Percentiles rank a stretch among this genome's conserved stretches.
Conservation (phyloP, 1,140 invertebrate species). For the Chionoecetes opilio region DNA sequence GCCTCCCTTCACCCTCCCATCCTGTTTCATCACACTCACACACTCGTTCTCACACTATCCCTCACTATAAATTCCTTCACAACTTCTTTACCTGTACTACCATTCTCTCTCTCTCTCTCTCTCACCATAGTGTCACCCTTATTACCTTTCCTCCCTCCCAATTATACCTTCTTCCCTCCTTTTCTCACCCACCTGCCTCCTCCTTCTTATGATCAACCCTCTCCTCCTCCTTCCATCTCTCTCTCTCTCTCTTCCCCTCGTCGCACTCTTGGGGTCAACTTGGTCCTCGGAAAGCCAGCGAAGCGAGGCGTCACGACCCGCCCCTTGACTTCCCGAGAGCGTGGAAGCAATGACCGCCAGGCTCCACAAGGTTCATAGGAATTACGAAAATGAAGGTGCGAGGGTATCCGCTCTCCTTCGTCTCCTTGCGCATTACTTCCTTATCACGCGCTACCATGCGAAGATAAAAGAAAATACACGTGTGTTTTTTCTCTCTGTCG, state of each 20-base stretch:
- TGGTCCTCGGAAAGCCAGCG: neutral
- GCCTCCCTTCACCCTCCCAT: too few relatives aligned
- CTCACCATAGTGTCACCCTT: neutral
- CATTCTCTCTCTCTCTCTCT: slow-evolving; percentile 3
- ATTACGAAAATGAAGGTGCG: too few relatives aligned
- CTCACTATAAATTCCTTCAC: neutral
- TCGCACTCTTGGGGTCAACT: neutral
- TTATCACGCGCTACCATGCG: neutral
- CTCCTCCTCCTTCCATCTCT: neutral
- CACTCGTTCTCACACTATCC: neutral
- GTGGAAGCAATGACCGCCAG: neutral
- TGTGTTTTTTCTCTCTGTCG: neutral
- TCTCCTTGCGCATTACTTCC: neutral
- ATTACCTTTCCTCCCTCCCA: neutral
- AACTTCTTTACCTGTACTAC: neutral
- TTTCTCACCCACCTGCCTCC: neutral
- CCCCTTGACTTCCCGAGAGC: neutral
- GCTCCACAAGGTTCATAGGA: neutral
- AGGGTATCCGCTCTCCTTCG: neutral
- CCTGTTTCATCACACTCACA: neutral
- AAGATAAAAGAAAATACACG: neutral
- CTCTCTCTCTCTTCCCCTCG: neutral
- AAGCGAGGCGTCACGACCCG: neutral
- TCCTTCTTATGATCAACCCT: neutral
- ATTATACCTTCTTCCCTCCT: neutral